Base-by-base conservation (phyloP, 2,888 invertebrate species). In the Calameuta idolon region DNA sequence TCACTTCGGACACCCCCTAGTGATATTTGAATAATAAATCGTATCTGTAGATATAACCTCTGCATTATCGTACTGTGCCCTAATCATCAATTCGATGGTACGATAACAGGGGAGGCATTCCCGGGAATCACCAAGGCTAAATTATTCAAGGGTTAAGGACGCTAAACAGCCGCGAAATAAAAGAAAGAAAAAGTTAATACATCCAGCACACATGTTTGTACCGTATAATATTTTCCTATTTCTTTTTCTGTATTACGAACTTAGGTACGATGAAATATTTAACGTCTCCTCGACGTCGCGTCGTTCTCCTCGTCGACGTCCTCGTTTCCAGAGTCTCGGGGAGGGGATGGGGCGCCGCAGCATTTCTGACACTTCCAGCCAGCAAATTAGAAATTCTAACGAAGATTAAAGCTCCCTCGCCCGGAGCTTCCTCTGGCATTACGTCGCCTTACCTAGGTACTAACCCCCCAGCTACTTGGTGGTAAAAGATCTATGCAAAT, bases 311-410 rank as follows among this genome's bases (percentile, higher is more conserved):
- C 71, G 31, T 55, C 23, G 55, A 55, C 23, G 55, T 55, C 55
- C 55, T 55, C 55, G 55, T 23, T 55, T 55, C 55, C 23, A 23
- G 23, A 23, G 55, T 23, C 55, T 23, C 55, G 23, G 15, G 1
- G 5, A 55, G 23, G 55, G 55, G 55, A 55, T 23, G 23, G 55
- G 55, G 9, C 71, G 71, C 9, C 69, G 55, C 71, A 37, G 23
- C 73, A 55, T 76, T 33, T 23, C 73, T 74, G 73, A 81, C 77
- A 77, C 81, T 81, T 79, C 76, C 76, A 73, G 73, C 69, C 75
- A 74, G 80, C 76, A 82, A 86, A 88, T 87, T 87, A 86, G 85
- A 87, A 86, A 86, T 86, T 87, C 86, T 85, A 86, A 88, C 83
- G 86, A 87, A 85, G 83, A 84, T 86, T 81, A 83, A 82, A 78